Percentiles rank a stretch among this genome's conserved stretches.
Evolutionary conservation across 2,797 vertebrate species (phyloP).

Genomic region (Tauraco hartlaubi): DNA sequence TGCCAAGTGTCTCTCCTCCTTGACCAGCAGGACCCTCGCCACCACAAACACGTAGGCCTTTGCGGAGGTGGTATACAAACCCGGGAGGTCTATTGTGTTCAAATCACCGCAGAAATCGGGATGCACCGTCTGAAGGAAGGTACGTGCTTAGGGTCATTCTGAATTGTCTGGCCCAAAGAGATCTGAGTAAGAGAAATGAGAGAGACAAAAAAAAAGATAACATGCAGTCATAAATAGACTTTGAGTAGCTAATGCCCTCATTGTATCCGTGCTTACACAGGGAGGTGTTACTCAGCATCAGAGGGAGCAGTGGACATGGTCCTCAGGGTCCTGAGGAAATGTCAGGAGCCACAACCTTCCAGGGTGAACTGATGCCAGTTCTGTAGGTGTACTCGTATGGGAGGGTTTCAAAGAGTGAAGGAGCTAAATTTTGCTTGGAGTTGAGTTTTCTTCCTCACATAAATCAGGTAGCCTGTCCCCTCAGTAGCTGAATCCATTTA

Average conservation of each 20-base stretch:
- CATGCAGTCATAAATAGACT: background rate
- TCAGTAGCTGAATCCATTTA: background rate
- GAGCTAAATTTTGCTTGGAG: background rate
- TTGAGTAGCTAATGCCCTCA: background rate
- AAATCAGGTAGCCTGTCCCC: background rate
- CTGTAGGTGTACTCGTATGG: background rate
- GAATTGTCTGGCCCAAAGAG: background rate
- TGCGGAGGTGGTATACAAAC: conserved; percentile 94
- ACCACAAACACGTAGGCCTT: conserved; percentile 72
- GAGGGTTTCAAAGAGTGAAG: background rate
- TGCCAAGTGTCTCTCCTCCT: conserved; percentile 88
- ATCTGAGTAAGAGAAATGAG: background rate
- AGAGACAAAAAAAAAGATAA: too few relatives aligned
- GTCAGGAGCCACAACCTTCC: background rate
- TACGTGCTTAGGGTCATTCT: conserved; percentile 52
- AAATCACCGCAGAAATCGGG: conserved; percentile 74
- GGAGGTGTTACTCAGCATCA: background rate
- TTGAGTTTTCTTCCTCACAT: background rate
- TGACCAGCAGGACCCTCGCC: conserved; percentile 82
- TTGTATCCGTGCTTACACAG: accelerated
- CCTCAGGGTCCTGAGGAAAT: background rate
- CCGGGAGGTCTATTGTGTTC: conserved; percentile 91
- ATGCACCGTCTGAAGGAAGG: conserved; percentile 87
- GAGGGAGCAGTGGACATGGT: background rate
- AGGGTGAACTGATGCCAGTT: background rate